These are phyloP conservation scores for Melanerpes aurifrons DNA, from an alignment of 2,113 vertebrate species.

Conservation along the genomic window DNA sequence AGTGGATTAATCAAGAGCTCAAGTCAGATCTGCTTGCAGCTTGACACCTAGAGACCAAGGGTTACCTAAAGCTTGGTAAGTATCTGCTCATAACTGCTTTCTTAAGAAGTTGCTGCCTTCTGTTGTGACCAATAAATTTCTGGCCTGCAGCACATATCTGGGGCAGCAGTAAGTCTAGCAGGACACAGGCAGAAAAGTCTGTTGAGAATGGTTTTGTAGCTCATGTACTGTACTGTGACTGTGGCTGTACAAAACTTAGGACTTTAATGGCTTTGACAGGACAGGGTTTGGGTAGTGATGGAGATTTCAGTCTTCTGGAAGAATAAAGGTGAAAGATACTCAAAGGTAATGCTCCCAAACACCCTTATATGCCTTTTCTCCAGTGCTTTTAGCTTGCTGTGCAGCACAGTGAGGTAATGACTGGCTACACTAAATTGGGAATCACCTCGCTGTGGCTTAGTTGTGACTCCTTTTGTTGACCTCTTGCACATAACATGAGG, in stretches of 20 bases:
- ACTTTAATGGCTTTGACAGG: neutral
- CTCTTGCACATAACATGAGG: too few species aligned
- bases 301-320: neutral
- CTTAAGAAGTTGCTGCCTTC: neutral
- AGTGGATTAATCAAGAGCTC: neutral
- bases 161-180: neutral
- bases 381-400: neutral
- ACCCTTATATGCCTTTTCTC: neutral
- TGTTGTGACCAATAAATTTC: slow-evolving; percentile 17
- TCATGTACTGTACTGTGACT: neutral
- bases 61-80: neutral
- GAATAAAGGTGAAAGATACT: neutral
- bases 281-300: neutral
- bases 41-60: neutral
- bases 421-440: neutral
- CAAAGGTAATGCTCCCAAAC: neutral
- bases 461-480: neutral
- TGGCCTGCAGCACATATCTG: neutral
- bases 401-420: neutral
- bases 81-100: neutral
- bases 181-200: neutral
- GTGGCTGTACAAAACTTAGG: neutral
- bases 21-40: neutral
- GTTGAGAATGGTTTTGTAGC: neutral
- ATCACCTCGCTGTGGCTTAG: neutral